phyloP scores from a whole-genome alignment of 2,113 vertebrate genomes.

The Emydocephalus ijimae region DNA sequence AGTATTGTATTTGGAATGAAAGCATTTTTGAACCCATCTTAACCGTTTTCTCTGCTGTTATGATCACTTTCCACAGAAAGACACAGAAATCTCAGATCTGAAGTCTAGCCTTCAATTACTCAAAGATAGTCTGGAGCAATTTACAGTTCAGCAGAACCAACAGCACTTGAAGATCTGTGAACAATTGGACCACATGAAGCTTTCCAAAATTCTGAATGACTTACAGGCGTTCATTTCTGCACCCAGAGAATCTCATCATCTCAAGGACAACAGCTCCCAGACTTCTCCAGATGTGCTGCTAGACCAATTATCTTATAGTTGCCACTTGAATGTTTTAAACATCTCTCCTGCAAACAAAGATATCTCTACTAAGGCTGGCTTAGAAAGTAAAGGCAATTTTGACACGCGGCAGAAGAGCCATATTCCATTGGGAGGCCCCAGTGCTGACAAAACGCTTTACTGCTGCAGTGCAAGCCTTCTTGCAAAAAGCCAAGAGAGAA shows the following conservation, averaged over 20 bases:
- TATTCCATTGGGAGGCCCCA: background rate
- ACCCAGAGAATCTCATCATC: background rate
- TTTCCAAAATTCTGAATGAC: conserved; percentile 53
- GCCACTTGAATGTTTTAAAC: background rate
- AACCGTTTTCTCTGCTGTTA: conserved; percentile 25
- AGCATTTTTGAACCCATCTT: background rate
- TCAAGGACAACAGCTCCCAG: conserved; percentile 64
- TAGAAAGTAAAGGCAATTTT: background rate
- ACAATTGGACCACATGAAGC: conserved; percentile 51
- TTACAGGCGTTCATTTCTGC: conserved; percentile 40
- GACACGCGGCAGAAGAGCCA: conserved; percentile 16
- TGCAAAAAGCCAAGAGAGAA: background rate
- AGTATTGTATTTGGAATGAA: background rate
- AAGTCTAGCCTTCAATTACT: conserved; percentile 63
- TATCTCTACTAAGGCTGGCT: background rate
- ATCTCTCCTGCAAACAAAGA: background rate
- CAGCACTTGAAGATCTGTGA: conserved; percentile 62
- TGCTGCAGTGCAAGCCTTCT: background rate
- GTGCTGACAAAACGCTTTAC: background rate
- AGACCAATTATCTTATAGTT: background rate
- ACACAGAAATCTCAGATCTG: conserved; percentile 64
- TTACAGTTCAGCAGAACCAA: conserved; percentile 64
- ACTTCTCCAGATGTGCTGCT: conserved; percentile 61
- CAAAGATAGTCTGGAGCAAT: conserved; percentile 58
- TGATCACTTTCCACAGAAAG: conserved; percentile 62